Conservation (phyloP, 2,113 vertebrate species). For the Podarcis muralis region DNA sequence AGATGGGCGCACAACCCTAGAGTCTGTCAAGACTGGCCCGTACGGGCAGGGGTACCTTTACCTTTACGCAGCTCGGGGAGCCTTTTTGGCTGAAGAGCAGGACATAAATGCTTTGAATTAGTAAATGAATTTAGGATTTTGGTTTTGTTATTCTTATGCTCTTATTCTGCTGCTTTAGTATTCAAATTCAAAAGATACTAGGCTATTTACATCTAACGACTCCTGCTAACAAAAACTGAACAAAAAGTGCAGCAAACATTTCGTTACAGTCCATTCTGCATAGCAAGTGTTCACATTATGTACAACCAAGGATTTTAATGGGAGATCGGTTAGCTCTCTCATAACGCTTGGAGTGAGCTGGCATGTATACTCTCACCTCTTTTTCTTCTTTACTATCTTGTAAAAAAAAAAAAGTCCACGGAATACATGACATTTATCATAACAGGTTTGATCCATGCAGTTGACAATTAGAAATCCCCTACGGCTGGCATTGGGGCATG, state of each 20-base stretch:
- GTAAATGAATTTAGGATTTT: not conserved
- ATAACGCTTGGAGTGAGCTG: not conserved
- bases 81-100: too few relatives aligned
- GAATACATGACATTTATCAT: slow-evolving; percentile 79
- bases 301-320: not conserved
- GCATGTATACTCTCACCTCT: not conserved
- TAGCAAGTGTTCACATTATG: not conserved
- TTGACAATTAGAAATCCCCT: slow-evolving; percentile 75
- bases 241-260: not conserved
- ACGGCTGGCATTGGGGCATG: slow-evolving; percentile 53
- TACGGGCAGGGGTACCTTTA: too few relatives aligned
- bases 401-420: slow-evolving; percentile 43
- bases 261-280: not conserved
- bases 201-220: not conserved
- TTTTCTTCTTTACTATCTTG: slow-evolving; percentile 27
- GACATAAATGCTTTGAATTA: too few relatives aligned
- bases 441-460: slow-evolving; percentile 68
- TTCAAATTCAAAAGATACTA: not conserved
- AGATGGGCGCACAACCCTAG: too few relatives aligned
- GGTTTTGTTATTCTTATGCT: not conserved
- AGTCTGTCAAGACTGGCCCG: too few relatives aligned
- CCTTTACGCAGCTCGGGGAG: too few relatives aligned
- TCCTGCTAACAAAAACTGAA: not conserved
- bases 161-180: not conserved
- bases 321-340: not conserved